Evolutionary conservation across 2,113 vertebrate genomes (phyloP), one percentile per base, ranked within the genome.

Genomic region (Etheostoma cragini): DNA sequence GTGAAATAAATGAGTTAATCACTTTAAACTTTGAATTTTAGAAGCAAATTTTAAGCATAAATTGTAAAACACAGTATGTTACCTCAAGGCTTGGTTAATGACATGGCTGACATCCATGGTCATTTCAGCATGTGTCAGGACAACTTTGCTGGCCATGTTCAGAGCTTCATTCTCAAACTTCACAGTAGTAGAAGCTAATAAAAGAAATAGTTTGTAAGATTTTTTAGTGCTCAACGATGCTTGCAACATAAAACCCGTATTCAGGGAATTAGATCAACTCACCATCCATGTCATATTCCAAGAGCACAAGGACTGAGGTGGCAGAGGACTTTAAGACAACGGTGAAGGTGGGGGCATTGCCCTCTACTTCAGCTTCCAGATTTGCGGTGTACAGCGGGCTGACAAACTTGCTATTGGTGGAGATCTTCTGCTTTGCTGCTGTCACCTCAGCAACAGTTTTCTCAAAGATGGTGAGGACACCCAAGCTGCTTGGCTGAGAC

Each of bases 261-360:
- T 68, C 2, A 15, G 15, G 14, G 1, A 57, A 33, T 69, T 76
- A 68, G 0, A 74, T 70, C 3, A 75, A 85, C 96, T 97, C 94
- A 99, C 98, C 96, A 72, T 96, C 95, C 50, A 99, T 82, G 67
- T 97, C 91, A 71, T 97, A 97, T 52, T 97, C 93, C 89, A 99
- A 89, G 85, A 97, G 91, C 50, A 90, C 92, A 72, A 96, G 52
- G 0, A 94, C 93, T 80, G 97, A 98, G 75, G 88, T 96, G 81
- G 96, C 94, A n/a, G 95, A 96, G 42, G 96, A 96, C 62, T 96
- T 95, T 42, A 97, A 53, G 30, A 88, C 92, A 19, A 92, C 86
- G 79, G 95, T 96, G 17, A 96, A 66, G 53, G 91, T 88, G 14
- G 95, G 93, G 17, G 72, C 87, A 63, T 82, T 91, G 52, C 95